Conservation (phyloP, 1,140 invertebrate genomes). For the Sminthurides bifidus region DNA sequence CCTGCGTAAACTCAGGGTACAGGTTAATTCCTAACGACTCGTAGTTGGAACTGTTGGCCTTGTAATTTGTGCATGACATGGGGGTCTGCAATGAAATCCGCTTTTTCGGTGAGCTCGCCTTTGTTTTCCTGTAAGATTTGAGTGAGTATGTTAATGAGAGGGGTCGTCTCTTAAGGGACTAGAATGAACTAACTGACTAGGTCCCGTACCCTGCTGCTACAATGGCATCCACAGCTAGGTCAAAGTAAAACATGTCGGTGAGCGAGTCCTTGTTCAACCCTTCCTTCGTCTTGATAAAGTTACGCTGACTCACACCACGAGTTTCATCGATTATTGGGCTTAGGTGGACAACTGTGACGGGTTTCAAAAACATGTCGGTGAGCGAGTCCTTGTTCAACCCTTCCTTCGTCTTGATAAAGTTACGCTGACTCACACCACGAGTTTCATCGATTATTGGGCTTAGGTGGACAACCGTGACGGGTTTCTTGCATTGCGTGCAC, state of each 20-base stretch:
- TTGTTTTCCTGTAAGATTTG: conserved; percentile 5
- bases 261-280: conserved; percentile 43
- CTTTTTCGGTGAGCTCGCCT: neutral
- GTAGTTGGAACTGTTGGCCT: neutral
- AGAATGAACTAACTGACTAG: no score
- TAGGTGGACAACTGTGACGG: conserved; percentile 54
- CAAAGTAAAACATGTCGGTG: conserved; percentile 60
- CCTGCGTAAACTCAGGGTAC: conserved; percentile 7
- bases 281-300: conserved; percentile 32
- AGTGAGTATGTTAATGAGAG: neutral
- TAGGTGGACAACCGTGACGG: conserved; percentile 54
- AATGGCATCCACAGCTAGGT: conserved; percentile 58
- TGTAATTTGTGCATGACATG: neutral
- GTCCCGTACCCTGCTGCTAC: conserved; percentile 56
- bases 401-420: conserved; percentile 33
- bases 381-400: no score
- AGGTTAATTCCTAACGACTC: conserved; percentile 15
- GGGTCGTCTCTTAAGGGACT: no score
- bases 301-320: conserved; percentile 42
- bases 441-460: conserved; percentile 47
- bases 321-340: conserved; percentile 47
- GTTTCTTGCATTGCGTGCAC: conserved; percentile 47
- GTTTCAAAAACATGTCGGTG: no score
- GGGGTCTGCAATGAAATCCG: neutral
- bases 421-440: conserved; percentile 42